Conservation (phyloP, 2,113 vertebrate genomes). For the Bettongia penicillata region DNA sequence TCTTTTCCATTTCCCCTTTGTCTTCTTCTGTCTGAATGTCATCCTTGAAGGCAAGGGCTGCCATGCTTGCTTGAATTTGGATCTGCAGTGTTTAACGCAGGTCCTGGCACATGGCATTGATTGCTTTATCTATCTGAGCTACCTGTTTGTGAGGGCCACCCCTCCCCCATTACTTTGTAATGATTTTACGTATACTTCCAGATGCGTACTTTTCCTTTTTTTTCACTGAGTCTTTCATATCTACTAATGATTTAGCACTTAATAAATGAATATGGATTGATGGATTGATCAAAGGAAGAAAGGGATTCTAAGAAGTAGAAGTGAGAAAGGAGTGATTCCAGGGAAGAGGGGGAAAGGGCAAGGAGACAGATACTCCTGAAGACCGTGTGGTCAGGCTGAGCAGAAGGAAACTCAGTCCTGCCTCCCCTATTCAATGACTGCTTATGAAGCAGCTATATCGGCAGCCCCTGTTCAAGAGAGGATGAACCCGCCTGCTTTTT, state of each 20-base stretch:
- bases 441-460: not conserved
- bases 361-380: not conserved
- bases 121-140: not conserved
- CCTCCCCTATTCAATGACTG: too few relatives aligned
- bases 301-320: not conserved
- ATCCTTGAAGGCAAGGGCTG: too few relatives aligned
- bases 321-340: not conserved
- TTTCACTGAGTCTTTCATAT: not conserved
- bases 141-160: not conserved
- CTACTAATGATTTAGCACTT: not conserved
- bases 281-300: not conserved
- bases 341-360: too few relatives aligned
- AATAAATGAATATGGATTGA: not conserved
- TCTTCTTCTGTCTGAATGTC: too few relatives aligned
- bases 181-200: not conserved
- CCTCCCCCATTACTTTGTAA: not conserved
- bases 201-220: not conserved
- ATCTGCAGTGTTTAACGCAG: not conserved
- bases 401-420: not conserved
- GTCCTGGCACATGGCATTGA: not conserved
- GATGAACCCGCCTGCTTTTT: slow-evolving; percentile 27
- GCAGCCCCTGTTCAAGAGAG: not conserved
- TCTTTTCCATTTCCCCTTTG: too few relatives aligned
- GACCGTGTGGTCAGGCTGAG: not conserved
- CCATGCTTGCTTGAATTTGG: not conserved